Percentiles rank a stretch among this genome's conserved stretches.
Conservation (phyloP, 2,113 vertebrate species). For the Gracilinanus agilis region DNA sequence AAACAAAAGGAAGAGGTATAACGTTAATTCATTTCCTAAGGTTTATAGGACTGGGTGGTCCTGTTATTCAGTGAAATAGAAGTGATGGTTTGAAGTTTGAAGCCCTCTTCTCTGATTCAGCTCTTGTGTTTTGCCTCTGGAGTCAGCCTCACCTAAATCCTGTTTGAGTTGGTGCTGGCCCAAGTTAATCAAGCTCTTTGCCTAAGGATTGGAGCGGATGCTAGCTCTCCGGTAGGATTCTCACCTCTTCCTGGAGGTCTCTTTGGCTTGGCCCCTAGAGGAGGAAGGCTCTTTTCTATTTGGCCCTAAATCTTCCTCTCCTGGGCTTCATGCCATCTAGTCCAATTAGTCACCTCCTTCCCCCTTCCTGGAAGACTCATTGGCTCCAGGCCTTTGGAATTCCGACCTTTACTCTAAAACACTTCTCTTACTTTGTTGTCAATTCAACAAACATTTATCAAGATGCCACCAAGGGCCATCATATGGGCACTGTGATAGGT, state of each 20-base stretch:
- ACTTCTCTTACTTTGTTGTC: not conserved
- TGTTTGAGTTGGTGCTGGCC: slow-evolving; percentile 1
- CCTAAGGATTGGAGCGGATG: not conserved
- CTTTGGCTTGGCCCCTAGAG: not conserved
- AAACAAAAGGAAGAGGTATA: not conserved
- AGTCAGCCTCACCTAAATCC: slow-evolving; percentile 7
- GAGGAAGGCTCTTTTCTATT: not conserved
- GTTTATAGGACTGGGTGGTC: not conserved
- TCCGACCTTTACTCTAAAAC: not conserved
- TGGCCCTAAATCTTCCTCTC: not conserved
- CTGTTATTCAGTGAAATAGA: not conserved
- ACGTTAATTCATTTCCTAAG: not conserved
- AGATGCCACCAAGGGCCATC: not conserved
- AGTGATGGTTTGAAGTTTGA: not conserved
- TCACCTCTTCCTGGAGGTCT: slow-evolving; percentile 6
- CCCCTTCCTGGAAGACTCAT: not conserved
- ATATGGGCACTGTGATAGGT: not conserved
- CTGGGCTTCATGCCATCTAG: not conserved
- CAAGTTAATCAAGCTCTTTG: not conserved
- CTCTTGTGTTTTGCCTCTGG: not conserved
- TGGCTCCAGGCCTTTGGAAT: not conserved
- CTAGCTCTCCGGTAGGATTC: not conserved
- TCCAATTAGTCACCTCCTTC: not conserved
- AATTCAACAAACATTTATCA: not conserved
- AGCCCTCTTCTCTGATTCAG: not conserved